Base-by-base conservation (phyloP, 2,797 vertebrate genomes). In the Hippoglossus hippoglossus region DNA sequence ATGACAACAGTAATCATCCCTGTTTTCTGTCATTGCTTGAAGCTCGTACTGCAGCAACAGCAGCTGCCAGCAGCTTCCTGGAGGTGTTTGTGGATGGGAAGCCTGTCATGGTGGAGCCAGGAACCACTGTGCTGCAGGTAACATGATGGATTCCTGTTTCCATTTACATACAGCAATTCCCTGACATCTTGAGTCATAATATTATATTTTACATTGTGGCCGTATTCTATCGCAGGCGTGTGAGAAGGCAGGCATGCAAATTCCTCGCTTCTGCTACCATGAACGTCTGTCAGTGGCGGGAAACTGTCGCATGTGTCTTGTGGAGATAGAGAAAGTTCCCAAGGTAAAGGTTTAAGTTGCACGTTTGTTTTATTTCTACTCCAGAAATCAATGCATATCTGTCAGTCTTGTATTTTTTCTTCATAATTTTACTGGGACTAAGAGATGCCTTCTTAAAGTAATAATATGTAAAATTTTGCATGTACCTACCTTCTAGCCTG, bases 291-390 rank as follows among this genome's bases (percentile, higher is more conserved):
- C 97, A 8, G 94, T 99, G 44, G 98, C 97, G 74, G 98, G 98
- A 76, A 98, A 99, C 90, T 99, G 97, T 83, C 95, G 97, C 63
- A 99, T 99, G 98, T 98, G 98, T 91, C 95, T 99, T 70, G 98
- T 99, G 87, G 98, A 99, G 91, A 98, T 99, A 51, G 98, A 98
- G 86, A 97, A 95, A 87, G 91, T 90, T 15, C 92, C 93, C 56
- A 94, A 93, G 91, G 92, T 94, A 83, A 50, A 21, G 39, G 44
- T 69, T 39, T 16, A 41, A 15, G 10, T 1, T 53, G 21, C 26
- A 13, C 21, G 4, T 63, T n/a, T 65, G 4, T 62, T 66, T n/a
- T 65, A 3, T 62, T 63, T 75, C 41, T 22, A 16, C 18, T 57
- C 9, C 52, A 11, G 12, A 24, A 26, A 53, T 31, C 15, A 11